Evolutionary conservation across 2,888 invertebrate genomes (phyloP).

Genomic region (Sesamia inferens): DNA sequence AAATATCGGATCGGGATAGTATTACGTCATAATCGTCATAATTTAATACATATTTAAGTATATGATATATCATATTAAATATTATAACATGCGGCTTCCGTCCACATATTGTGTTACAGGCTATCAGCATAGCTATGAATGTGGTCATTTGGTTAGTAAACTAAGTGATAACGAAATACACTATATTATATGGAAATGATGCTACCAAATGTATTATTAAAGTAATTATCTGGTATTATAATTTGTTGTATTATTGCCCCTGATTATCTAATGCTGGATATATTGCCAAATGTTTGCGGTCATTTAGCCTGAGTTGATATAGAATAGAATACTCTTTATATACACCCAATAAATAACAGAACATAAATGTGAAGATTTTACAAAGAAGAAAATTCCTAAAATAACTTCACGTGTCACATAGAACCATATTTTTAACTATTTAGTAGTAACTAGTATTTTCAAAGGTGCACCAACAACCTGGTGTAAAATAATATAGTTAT

Average conservation of each 20-base stretch:
- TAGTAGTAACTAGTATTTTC: too few species aligned
- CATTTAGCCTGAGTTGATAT: not conserved
- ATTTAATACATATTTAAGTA: slow-evolving; percentile 33
- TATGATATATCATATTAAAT: slow-evolving; percentile 25
- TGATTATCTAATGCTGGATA: slow-evolving; percentile 12
- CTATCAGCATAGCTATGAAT: slow-evolving; percentile 22
- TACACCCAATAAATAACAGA: too few species aligned
- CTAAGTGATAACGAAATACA: slow-evolving; percentile 37
- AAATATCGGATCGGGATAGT: slow-evolving; percentile 23
- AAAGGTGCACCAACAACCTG: too few species aligned
- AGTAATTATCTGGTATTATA: slow-evolving; percentile 23
- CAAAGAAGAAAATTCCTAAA: too few species aligned
- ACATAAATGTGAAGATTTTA: too few species aligned
- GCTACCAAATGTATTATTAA: slow-evolving; percentile 5
- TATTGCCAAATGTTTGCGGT: slow-evolving; percentile 20
- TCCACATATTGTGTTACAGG: slow-evolving; percentile 38
- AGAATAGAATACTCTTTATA: too few species aligned
- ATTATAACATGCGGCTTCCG: slow-evolving; percentile 36
- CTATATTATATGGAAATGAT: slow-evolving; percentile 15
- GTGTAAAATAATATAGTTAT: too few species aligned
- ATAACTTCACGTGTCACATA: too few species aligned
- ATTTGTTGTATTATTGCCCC: not conserved
- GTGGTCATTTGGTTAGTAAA: slow-evolving; percentile 36
- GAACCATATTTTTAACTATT: too few species aligned
- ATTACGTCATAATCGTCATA: slow-evolving; percentile 21